Conservation (phyloP, 2,888 invertebrate genomes). For the Dysmachus trigonus region DNA sequence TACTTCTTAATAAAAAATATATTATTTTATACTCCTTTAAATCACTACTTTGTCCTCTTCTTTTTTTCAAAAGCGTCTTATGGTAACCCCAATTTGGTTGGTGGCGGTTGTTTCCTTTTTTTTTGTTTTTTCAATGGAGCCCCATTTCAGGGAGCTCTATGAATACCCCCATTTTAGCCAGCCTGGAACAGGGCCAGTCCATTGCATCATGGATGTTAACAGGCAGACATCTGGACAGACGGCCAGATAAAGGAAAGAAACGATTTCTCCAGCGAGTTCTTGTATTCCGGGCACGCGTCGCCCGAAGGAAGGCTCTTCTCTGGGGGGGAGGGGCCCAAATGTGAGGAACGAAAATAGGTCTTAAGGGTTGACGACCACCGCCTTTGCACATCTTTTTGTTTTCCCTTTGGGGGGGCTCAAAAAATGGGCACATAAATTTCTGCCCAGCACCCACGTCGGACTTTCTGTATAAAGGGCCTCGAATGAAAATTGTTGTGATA, state of each 20-base stretch:
- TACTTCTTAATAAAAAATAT: too few species aligned
- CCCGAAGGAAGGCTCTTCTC: background rate
- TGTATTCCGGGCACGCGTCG: background rate
- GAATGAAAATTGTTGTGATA: background rate
- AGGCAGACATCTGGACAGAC: slow-evolving; percentile 4
- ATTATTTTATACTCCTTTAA: too few species aligned
- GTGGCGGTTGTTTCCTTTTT: background rate
- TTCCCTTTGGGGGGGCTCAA: background rate
- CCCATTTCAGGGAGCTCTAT: background rate
- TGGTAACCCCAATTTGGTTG: too few species aligned
- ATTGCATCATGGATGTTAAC: background rate
- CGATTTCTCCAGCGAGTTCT: background rate
- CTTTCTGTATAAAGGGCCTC: background rate
- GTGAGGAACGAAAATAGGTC: background rate
- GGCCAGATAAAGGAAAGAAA: background rate
- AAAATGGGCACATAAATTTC: background rate
- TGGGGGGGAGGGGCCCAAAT: background rate
- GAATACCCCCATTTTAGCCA: background rate
- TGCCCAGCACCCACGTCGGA: background rate
- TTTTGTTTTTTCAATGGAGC: background rate
- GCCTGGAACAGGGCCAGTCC: background rate
- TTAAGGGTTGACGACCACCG: background rate
- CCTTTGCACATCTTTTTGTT: background rate
- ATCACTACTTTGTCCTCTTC: too few species aligned
- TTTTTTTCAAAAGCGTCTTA: too few species aligned